These are phyloP conservation scores for Lichenostomus cassidix DNA, from an alignment of 2,113 vertebrate species.

Conservation along the genomic window DNA sequence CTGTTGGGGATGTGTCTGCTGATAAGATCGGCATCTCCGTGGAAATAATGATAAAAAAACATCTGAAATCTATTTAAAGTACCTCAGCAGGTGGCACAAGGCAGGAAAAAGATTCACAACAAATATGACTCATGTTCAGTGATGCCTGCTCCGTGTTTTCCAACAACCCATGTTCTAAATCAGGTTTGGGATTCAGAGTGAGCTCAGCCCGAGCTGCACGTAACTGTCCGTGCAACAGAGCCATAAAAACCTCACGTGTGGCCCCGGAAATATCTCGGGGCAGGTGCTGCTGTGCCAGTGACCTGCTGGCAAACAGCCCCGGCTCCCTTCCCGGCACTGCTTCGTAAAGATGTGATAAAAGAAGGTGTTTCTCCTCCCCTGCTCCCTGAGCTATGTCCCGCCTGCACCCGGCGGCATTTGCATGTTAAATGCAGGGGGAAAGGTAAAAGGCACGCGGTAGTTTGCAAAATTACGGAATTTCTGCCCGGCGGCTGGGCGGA, in stretches of 20 bases:
- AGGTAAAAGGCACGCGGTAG: background rate
- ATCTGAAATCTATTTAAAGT: background rate
- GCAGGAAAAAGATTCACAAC: background rate
- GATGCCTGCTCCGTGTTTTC: background rate
- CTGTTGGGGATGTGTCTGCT: background rate
- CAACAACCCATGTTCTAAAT: rapidly evolving
- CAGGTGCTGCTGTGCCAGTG: background rate
- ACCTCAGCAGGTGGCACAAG: background rate
- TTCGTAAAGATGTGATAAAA: rapidly evolving
- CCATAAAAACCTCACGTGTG: background rate
- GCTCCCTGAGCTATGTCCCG: background rate
- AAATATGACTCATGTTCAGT: rapidly evolving
- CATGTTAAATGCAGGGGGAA: background rate
- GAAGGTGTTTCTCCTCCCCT: too few relatives aligned
- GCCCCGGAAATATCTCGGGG: background rate
- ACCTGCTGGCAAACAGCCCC: background rate
- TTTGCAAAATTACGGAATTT: background rate
- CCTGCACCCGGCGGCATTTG: background rate
- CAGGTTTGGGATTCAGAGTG: background rate
- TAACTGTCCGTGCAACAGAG: rapidly evolving
- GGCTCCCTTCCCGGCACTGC: rapidly evolving
- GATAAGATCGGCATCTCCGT: rapidly evolving
- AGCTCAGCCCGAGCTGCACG: background rate
- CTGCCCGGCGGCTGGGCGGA: background rate
- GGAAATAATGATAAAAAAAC: background rate